These are phyloP conservation scores for Esox masquinongy DNA, from an alignment of 2,797 vertebrate genomes.

Conservation along the genomic window DNA sequence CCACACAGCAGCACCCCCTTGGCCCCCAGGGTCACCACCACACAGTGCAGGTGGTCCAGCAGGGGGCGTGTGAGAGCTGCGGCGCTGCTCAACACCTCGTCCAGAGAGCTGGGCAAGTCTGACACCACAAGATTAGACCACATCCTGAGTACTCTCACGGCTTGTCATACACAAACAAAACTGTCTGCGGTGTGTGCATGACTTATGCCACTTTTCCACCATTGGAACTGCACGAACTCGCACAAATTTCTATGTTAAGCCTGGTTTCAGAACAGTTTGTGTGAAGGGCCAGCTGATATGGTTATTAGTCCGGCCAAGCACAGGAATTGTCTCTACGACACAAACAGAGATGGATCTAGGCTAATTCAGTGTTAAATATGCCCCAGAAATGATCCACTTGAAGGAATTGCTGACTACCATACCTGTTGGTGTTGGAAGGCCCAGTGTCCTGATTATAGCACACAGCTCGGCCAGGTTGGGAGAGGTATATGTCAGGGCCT, in stretches of 20 bases:
- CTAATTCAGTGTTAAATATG: background rate
- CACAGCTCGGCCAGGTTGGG: conserved; percentile 86
- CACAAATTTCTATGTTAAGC: background rate
- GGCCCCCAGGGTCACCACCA: conserved; percentile 84
- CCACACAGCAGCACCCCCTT: conserved; percentile 84
- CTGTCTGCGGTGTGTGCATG: background rate
- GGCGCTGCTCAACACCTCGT: conserved; percentile 73
- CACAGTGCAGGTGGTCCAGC: conserved; percentile 81
- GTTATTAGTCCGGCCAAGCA: background rate
- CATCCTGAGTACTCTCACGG: conserved; percentile 22
- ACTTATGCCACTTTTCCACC: too few species aligned
- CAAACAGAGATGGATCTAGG: background rate
- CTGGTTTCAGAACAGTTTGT: background rate
- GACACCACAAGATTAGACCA: conserved; percentile 28
- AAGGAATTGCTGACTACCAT: conserved; percentile 12
- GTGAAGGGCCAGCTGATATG: background rate
- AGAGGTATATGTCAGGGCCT: conserved; percentile 80
- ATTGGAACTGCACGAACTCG: background rate
- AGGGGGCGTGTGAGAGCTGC: conserved; percentile 81
- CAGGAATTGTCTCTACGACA: background rate
- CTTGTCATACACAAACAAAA: background rate
- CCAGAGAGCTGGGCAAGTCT: conserved; percentile 74
- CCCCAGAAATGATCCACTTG: background rate
- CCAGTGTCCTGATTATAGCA: conserved; percentile 82
- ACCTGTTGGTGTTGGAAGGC: conserved; percentile 81